Conservation (phyloP, 2,797 vertebrate genomes). For the Gila robusta region DNA sequence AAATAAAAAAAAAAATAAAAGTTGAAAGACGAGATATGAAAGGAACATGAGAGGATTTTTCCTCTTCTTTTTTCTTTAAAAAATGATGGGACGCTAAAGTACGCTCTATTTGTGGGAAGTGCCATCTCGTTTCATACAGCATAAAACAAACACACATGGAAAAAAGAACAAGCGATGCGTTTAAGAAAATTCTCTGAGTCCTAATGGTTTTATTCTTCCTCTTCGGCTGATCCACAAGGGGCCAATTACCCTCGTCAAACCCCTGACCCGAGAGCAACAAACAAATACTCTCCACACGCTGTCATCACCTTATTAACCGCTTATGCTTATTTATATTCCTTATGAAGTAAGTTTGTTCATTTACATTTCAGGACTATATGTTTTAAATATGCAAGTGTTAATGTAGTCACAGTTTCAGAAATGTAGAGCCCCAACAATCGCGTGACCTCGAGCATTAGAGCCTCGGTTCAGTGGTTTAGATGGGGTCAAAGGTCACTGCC, state of each 20-base stretch:
- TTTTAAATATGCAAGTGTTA: neutral
- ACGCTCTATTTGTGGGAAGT: neutral
- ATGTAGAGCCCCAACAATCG: neutral
- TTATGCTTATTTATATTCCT: slow-evolving; percentile 16
- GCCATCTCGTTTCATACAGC: neutral
- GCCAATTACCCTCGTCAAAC: slow-evolving; percentile 63
- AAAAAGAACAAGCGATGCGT: neutral
- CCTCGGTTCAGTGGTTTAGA: slow-evolving; percentile 36
- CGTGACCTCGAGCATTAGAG: slow-evolving; percentile 35
- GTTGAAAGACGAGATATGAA: neutral
- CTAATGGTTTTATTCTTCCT: slow-evolving; percentile 25
- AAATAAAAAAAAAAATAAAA: neutral
- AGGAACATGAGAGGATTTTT: neutral
- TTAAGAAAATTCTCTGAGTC: neutral
- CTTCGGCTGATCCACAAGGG: slow-evolving; percentile 57
- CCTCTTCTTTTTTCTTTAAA: neutral
- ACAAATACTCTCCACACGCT: slow-evolving; percentile 36
- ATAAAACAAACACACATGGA: neutral
- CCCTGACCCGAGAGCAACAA: slow-evolving; percentile 49
- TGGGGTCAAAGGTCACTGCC: slow-evolving; percentile 34
- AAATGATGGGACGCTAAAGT: neutral
- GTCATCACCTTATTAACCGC: slow-evolving; percentile 40
- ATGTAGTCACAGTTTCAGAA: neutral
- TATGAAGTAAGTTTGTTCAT: neutral
- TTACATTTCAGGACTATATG: neutral